phyloP scores from a whole-genome alignment of 2,888 invertebrate genomes.

The Sacculina carcini region DNA sequence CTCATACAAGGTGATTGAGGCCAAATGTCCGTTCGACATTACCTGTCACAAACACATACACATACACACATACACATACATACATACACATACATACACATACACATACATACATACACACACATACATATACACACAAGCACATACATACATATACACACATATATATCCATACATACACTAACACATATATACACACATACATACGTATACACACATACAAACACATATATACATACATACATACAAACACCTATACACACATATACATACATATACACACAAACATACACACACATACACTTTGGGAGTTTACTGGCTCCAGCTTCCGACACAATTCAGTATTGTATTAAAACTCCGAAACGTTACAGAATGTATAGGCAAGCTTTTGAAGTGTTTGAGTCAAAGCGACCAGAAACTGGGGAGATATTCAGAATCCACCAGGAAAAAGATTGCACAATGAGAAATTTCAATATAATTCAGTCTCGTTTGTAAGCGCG shows the following conservation, averaged over 20 bases:
- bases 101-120: not conserved
- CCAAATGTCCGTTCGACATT: not conserved
- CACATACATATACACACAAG: not conserved
- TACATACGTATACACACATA: slow-evolving; percentile 1
- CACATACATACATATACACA: not conserved
- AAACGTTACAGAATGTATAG: too few relatives aligned
- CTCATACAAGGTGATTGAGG: not conserved
- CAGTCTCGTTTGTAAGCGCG: too few relatives aligned
- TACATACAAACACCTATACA: not conserved
- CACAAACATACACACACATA: too few relatives aligned
- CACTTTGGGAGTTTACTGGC: too few relatives aligned
- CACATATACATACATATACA: not conserved
- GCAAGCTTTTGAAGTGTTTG: too few relatives aligned
- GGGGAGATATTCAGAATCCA: too few relatives aligned
- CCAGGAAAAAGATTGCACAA: too few relatives aligned
- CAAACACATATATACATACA: not conserved
- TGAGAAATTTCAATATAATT: too few relatives aligned
- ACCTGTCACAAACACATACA: not conserved
- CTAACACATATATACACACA: slow-evolving; percentile 4
- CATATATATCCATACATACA: slow-evolving; percentile 1
- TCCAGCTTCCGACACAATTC: too few relatives aligned
- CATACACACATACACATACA: not conserved
- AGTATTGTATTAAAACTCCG: too few relatives aligned
- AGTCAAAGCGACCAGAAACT: too few relatives aligned
- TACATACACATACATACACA: not conserved